These are phyloP conservation scores for Scolanthus callimorphus DNA, from an alignment of 92 coral and sea anemone genomes.

Conservation along the genomic window DNA sequence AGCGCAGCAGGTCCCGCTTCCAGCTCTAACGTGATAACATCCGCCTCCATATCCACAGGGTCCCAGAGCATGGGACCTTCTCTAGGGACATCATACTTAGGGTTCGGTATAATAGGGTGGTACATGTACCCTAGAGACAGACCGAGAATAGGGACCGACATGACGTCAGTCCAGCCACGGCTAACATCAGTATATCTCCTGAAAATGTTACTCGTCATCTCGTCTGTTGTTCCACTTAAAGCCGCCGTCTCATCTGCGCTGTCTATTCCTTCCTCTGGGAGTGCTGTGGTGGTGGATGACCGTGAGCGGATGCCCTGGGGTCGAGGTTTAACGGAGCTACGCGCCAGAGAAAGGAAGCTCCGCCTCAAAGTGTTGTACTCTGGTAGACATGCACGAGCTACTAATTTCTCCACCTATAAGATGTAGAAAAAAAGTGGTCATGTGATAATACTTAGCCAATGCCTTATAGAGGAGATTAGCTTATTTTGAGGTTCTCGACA, in stretches of 20 bases:
- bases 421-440: too few relatives aligned
- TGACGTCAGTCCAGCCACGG: slow-evolving; percentile 91
- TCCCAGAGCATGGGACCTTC: slow-evolving; percentile 57
- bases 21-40: slow-evolving; percentile 91
- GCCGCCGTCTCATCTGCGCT: slow-evolving; percentile 86
- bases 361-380: slow-evolving; percentile 94
- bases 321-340: slow-evolving; percentile 47
- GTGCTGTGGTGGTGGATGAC: slow-evolving; percentile 76
- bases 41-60: slow-evolving; percentile 86
- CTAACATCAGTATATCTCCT: slow-evolving; percentile 79
- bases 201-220: slow-evolving; percentile 83
- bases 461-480: too few relatives aligned
- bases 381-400: slow-evolving; percentile 87
- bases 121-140: slow-evolving; percentile 82
- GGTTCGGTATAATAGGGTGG: slow-evolving; percentile 83
- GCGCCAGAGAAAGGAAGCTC: slow-evolving; percentile 85
- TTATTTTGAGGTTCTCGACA: too few relatives aligned
- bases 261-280: slow-evolving; percentile 80
- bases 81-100: slow-evolving; percentile 59
- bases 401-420: slow-evolving; percentile 88
- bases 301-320: slow-evolving; percentile 45
- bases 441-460: too few relatives aligned
- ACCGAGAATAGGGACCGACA: slow-evolving; percentile 90
- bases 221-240: slow-evolving; percentile 39
- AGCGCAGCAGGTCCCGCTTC: slow-evolving; percentile 96